These are phyloP conservation scores for Bombus cullumanus DNA, from an alignment of 1,140 invertebrate species.

Conservation along the genomic window DNA sequence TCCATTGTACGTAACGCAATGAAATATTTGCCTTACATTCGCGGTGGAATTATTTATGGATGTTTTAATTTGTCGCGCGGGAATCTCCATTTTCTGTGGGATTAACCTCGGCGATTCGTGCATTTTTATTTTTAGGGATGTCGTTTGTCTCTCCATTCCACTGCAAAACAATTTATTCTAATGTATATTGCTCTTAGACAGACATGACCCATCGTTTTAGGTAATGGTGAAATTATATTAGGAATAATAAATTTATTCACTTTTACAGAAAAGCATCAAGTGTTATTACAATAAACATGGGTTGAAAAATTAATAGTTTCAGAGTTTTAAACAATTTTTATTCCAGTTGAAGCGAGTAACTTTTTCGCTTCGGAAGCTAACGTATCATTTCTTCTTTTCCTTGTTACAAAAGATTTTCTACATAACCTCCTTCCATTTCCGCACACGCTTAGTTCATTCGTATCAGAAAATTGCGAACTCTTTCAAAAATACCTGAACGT, in stretches of 20 bases:
- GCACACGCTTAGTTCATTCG: too few relatives aligned
- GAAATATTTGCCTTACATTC: constrained; percentile 13
- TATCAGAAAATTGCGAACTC: too few relatives aligned
- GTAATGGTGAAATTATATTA: too few relatives aligned
- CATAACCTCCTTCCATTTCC: too few relatives aligned
- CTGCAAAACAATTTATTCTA: neutral
- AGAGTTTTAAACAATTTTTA: too few relatives aligned
- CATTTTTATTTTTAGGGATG: neutral
- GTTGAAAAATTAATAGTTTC: too few relatives aligned
- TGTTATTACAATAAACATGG: neutral
- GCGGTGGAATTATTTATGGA: neutral
- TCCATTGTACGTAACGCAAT: neutral
- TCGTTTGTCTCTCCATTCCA: constrained; percentile 10
- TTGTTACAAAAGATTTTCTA: too few relatives aligned
- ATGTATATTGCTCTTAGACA: neutral
- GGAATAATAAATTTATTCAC: neutral
- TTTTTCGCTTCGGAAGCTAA: too few relatives aligned
- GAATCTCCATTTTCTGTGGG: neutral
- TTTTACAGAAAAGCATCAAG: neutral
- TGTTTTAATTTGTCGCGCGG: constrained; percentile 9
- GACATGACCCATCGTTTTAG: too few relatives aligned
- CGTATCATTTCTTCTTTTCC: too few relatives aligned
- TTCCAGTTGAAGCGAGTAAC: too few relatives aligned
- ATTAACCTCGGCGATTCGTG: constrained; percentile 2
- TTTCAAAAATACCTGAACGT: too few relatives aligned